Evolutionary conservation across 1,140 invertebrate species (phyloP).

Genomic region (Mesaphorura yosii): DNA sequence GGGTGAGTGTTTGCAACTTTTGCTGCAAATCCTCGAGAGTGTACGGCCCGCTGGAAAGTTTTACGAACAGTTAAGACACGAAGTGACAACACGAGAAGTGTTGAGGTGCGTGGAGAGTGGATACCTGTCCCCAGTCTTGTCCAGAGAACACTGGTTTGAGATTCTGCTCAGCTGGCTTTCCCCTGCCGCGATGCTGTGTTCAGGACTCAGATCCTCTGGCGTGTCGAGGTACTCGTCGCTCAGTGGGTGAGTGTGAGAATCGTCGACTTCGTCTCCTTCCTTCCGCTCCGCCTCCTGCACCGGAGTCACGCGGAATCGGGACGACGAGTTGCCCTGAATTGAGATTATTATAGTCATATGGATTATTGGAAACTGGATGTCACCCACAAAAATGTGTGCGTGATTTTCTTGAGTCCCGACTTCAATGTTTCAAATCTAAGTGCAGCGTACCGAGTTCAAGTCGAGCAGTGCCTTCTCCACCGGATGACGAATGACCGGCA

Average conservation of each 20-base stretch:
- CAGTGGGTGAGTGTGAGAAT: too few species aligned
- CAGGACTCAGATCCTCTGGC: slow-evolving; percentile 5
- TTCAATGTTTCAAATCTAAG: background rate
- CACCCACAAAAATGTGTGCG: too few species aligned
- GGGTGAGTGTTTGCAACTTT: slow-evolving; percentile 44
- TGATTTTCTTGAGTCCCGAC: too few species aligned
- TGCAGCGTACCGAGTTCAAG: background rate
- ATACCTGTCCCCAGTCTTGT: slow-evolving; percentile 5
- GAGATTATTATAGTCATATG: too few species aligned
- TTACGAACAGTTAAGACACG: background rate
- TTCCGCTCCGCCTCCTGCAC: too few species aligned
- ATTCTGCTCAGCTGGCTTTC: too few species aligned
- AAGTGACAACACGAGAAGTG: background rate
- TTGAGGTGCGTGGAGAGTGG: background rate
- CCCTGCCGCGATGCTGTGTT: too few species aligned
- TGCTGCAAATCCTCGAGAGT: slow-evolving; percentile 46
- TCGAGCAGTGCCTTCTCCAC: slow-evolving; percentile 19
- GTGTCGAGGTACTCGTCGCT: background rate
- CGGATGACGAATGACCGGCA: slow-evolving; percentile 42
- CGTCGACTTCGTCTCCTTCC: too few species aligned
- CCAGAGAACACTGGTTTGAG: slow-evolving; percentile 10
- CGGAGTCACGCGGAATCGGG: too few species aligned
- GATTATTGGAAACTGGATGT: too few species aligned
- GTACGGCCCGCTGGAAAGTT: slow-evolving; percentile 33
- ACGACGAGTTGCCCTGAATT: too few species aligned